A percentile compares a stretch with the other conserved stretches of the same genome.
Conservation (phyloP, 1,140 invertebrate genomes). For the Babylonia areolata region DNA sequence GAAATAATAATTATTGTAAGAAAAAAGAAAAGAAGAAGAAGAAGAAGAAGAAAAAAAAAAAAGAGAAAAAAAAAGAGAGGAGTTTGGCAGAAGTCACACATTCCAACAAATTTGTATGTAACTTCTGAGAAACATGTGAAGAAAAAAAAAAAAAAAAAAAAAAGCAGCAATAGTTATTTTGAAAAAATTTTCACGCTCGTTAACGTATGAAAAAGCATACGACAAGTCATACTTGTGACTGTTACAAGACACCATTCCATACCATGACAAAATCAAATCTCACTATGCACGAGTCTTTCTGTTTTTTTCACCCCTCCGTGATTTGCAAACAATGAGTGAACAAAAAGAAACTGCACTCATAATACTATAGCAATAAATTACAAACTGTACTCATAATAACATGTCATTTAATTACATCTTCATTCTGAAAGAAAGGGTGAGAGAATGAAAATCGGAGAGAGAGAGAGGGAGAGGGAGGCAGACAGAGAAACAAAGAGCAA, state of each 20-base stretch:
- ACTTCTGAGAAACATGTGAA: background rate
- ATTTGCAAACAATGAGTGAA: no score
- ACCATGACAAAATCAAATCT: no score
- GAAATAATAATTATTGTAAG: slow-evolving; percentile 31
- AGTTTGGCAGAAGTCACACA: background rate
- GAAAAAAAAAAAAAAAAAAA: background rate
- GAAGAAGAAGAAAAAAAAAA: background rate
- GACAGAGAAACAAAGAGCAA: background rate
- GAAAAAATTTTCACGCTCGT: no score
- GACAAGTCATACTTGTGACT: no score
- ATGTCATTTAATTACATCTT: no score
- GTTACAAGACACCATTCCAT: no score
- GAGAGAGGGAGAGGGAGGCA: slow-evolving; percentile 32
- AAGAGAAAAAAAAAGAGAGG: background rate
- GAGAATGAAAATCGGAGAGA: slow-evolving; percentile 17
- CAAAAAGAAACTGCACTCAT: no score
- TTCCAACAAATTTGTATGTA: background rate
- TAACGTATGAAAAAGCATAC: no score
- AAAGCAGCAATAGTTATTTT: background rate
- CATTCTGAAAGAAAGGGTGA: background rate
- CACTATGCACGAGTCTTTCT: no score
- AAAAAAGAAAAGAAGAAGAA: slow-evolving; percentile 34
- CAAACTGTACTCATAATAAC: no score
- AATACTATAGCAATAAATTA: no score
- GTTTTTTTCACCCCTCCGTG: no score